Evolutionary conservation across 2,113 vertebrate genomes (phyloP).

Genomic region (Notothenia rossii): DNA sequence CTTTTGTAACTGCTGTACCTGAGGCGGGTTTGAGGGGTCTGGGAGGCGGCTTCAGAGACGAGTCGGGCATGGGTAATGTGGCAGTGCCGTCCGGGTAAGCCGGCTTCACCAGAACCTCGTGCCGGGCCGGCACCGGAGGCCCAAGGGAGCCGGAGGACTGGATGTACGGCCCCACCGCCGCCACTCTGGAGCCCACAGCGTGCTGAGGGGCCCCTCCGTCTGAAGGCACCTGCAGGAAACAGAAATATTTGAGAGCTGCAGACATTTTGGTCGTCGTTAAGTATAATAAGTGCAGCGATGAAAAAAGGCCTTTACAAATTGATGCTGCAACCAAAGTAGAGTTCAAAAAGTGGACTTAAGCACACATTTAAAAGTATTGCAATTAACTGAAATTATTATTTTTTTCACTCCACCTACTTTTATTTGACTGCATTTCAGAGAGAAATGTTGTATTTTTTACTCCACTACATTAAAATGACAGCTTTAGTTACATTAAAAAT

Average conservation of each 20-base stretch:
- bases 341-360: neutral
- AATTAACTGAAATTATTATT: too few species aligned
- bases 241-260: neutral
- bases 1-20: conserved; percentile 43
- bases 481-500: neutral
- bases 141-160: conserved; percentile 88
- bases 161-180: conserved; percentile 95
- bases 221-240: conserved; percentile 77
- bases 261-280: too few species aligned
- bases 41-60: conserved; percentile 67
- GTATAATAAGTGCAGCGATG: neutral
- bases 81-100: conserved; percentile 86
- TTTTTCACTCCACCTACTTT: neutral
- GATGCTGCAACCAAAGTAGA: neutral
- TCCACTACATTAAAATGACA: neutral
- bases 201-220: conserved; percentile 78
- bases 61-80: conserved; percentile 82
- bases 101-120: conserved; percentile 89
- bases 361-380: neutral
- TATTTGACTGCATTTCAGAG: neutral
- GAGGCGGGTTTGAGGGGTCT: conserved; percentile 70
- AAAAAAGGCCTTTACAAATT: neutral
- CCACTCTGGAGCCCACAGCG: conserved; percentile 88
- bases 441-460: neutral
- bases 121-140: conserved; percentile 85